phyloP scores from a whole-genome alignment of 2,113 vertebrate genomes.

The Rostratula benghalensis region DNA sequence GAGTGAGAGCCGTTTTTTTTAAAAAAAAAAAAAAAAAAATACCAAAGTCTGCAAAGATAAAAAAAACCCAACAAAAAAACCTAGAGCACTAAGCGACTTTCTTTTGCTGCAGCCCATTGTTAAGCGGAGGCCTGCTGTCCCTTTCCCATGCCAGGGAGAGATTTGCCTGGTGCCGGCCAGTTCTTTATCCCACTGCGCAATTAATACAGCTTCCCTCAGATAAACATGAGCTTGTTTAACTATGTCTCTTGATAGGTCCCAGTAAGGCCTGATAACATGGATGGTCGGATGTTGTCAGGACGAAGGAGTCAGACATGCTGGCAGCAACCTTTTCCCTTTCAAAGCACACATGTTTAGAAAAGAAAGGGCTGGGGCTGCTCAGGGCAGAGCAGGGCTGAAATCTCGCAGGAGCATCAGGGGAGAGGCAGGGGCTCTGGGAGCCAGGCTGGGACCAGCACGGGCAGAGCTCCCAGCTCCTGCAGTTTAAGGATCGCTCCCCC shows the following conservation, averaged over 20 bases:
- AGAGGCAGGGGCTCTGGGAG: conserved; percentile 8
- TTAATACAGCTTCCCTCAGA: conserved; percentile 84
- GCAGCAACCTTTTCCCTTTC: conserved; percentile 78
- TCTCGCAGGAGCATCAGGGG: conserved; percentile 52
- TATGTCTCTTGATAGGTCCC: conserved; percentile 81
- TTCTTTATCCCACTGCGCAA: conserved; percentile 79
- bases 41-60: background rate
- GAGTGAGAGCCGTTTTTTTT: background rate
- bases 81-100: background rate
- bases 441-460: background rate
- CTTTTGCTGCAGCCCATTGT: conserved; percentile 72
- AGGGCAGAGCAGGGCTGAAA: conserved; percentile 61
- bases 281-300: conserved; percentile 83
- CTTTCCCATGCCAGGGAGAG: conserved; percentile 82
- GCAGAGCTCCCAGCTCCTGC: background rate
- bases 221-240: conserved; percentile 89
- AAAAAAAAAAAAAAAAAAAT: background rate
- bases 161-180: conserved; percentile 86
- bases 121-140: conserved; percentile 68
- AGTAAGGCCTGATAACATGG: conserved; percentile 85
- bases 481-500: background rate
- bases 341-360: conserved; percentile 77
- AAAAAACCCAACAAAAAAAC: background rate
- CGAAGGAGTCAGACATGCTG: conserved; percentile 87
- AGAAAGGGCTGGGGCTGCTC: conserved; percentile 67